Evolutionary conservation across 1,140 invertebrate genomes (phyloP), one percentile per base, ranked within the genome.

Genomic region (Drosophila asahinai): DNA sequence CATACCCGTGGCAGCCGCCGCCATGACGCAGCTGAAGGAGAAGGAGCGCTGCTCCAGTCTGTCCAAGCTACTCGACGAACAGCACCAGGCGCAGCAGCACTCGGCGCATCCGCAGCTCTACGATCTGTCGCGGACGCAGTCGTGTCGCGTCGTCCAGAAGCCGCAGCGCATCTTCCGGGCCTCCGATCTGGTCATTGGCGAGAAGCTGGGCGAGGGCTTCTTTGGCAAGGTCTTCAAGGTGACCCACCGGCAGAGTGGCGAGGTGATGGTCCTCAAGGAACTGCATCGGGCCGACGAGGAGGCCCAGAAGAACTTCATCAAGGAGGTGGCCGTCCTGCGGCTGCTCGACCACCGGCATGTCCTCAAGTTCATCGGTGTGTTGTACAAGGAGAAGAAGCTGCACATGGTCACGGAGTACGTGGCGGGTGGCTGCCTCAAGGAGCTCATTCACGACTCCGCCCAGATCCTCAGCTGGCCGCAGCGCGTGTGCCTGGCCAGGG

Each of bases 191-290:
- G 95, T 98, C 0, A 92, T 95, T 93, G 98, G 98, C 36, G 97
- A 98, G 92, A 94, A 99, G 3, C 93, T 99, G 7, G 98, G 98
- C 9, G 97, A 97, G 92, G 98, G 98, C 22, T 99, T 98, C 94
- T 99, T 98, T 93, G 98, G 98, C 2, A 97, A 98, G 93, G 97
- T 97, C 15, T 97, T 96, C 91, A 97, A 98, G 94, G 97, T 98
- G 22, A 98, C 97, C 3, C 98, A 98, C 92, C 95, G 96, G 61
- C 96, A 97, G 71, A 98, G 97, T 0, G 96, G 96, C 61, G 98
- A 99, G 94, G 96, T 98, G 15, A 98, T 99, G 97, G 98, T 99
- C 54, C 94, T 99, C 15, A 99, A 99, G 92, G 98, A 99, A 92
- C 94, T 99, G 67, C 98, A 98, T 93, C 94, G 97, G 59, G 97